phyloP scores from a whole-genome alignment of 2,113 vertebrate species.

The Cromileptes altivelis region DNA sequence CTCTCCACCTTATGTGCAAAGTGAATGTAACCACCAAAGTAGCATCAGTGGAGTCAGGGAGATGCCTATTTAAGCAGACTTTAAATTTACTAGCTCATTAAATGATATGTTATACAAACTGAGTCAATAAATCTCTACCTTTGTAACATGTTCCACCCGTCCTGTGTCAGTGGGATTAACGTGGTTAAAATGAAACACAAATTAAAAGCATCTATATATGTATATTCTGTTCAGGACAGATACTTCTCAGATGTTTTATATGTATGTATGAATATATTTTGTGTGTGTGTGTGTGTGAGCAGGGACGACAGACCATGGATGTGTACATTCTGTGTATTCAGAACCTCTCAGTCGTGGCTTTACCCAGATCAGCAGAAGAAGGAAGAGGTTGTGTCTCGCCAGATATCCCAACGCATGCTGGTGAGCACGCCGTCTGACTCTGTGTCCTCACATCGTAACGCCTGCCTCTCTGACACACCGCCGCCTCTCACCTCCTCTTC shows the following conservation, averaged over 20 bases:
- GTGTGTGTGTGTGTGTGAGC: constrained; percentile 40
- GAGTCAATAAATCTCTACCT: background rate
- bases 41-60: too few relatives aligned
- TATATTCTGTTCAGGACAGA: background rate
- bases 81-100: background rate
- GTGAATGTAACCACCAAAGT: background rate
- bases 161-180: background rate
- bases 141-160: background rate
- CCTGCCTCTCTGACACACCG: background rate
- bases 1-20: too few relatives aligned
- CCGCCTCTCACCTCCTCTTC: background rate
- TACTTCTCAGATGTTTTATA: background rate
- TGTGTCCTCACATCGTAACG: too few relatives aligned
- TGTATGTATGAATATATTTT: background rate
- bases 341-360: background rate
- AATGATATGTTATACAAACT: background rate
- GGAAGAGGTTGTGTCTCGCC: constrained; percentile 8
- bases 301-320: constrained; percentile 66
- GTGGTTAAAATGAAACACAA: background rate
- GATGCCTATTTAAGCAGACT: background rate
- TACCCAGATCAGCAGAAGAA: constrained; percentile 6
- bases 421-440: constrained; percentile 52
- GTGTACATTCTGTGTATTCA: constrained; percentile 79
- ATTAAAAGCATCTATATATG: too few relatives aligned
- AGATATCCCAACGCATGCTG: constrained; percentile 59